Conservation (phyloP, 2,113 vertebrate genomes). For the Cynoglossus semilaevis region DNA sequence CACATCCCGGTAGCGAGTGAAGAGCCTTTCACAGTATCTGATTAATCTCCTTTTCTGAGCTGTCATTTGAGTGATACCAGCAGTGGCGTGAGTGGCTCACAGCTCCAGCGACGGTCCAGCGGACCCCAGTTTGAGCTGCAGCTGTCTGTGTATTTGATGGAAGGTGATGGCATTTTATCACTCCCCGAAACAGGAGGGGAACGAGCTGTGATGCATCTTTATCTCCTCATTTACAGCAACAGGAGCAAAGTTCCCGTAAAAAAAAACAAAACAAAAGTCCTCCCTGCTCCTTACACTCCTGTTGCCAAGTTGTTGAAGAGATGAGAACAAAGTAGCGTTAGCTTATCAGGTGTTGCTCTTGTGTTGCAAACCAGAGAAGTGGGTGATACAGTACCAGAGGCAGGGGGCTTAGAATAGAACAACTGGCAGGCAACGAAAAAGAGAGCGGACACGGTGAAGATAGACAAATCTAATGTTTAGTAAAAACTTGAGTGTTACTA, state of each 20-base stretch:
- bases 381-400: slow-evolving; percentile 8
- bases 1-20: slow-evolving; percentile 50
- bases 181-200: slow-evolving; percentile 2
- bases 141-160: slow-evolving; percentile 51
- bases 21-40: slow-evolving; percentile 56
- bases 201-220: background rate
- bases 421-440: background rate
- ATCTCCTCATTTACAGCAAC: slow-evolving; percentile 4
- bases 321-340: slow-evolving; percentile 8
- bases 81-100: slow-evolving; percentile 50
- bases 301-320: background rate
- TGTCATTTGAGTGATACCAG: slow-evolving; percentile 67
- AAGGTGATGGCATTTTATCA: slow-evolving; percentile 56
- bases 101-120: slow-evolving; percentile 48
- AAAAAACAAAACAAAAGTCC: background rate
- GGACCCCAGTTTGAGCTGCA: slow-evolving; percentile 42
- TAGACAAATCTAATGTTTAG: no score
- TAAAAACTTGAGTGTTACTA: no score
- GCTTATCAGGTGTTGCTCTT: slow-evolving; percentile 26
- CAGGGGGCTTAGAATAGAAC: slow-evolving; percentile 13
- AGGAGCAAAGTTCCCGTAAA: slow-evolving; percentile 13
- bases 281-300: background rate
- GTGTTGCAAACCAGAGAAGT: slow-evolving; percentile 1
- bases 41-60: slow-evolving; percentile 66
- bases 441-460: no score